phyloP scores from a whole-genome alignment of 2,888 invertebrate species.

The Aphelenchoides bicaudatus region DNA sequence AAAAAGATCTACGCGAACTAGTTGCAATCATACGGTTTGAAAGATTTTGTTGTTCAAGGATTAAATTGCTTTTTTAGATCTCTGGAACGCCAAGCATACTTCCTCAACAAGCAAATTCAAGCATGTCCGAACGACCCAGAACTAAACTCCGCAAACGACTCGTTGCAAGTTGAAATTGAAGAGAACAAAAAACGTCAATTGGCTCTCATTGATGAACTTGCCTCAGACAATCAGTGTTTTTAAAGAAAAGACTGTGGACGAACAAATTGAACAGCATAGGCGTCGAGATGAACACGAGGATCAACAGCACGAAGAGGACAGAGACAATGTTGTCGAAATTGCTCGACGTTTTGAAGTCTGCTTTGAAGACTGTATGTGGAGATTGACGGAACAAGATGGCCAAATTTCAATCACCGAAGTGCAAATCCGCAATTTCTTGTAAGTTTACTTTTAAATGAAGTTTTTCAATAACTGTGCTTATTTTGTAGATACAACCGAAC shows the following conservation, averaged over 20 bases:
- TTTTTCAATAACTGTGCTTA: neutral
- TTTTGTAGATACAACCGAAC: constrained; percentile 80
- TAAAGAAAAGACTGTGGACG: constrained; percentile 62
- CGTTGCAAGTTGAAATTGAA: constrained; percentile 56
- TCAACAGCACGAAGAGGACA: constrained; percentile 25
- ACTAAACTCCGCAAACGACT: constrained; percentile 24
- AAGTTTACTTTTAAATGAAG: constrained; percentile 58
- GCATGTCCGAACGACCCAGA: constrained; percentile 21
- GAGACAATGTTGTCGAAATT: constrained; percentile 30
- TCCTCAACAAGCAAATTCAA: constrained; percentile 32
- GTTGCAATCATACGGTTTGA: constrained; percentile 78
- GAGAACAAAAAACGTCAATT: constrained; percentile 68
- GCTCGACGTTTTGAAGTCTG: constrained; percentile 69
- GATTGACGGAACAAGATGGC: constrained; percentile 93
- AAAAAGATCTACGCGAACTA: constrained; percentile 62
- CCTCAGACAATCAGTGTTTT: constrained; percentile 78
- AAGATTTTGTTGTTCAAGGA: no score
- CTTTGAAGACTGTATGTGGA: constrained; percentile 96
- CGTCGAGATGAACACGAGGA: constrained; percentile 24
- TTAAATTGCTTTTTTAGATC: no score
- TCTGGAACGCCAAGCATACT: constrained; percentile 68
- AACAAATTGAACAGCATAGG: constrained; percentile 27
- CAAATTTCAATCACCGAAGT: constrained; percentile 95
- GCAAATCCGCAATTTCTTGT: constrained; percentile 89
- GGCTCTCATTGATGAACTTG: constrained; percentile 83